These are phyloP conservation scores for Atopsyche davidsoni DNA, from an alignment of 1,140 invertebrate genomes.

Conservation along the genomic window DNA sequence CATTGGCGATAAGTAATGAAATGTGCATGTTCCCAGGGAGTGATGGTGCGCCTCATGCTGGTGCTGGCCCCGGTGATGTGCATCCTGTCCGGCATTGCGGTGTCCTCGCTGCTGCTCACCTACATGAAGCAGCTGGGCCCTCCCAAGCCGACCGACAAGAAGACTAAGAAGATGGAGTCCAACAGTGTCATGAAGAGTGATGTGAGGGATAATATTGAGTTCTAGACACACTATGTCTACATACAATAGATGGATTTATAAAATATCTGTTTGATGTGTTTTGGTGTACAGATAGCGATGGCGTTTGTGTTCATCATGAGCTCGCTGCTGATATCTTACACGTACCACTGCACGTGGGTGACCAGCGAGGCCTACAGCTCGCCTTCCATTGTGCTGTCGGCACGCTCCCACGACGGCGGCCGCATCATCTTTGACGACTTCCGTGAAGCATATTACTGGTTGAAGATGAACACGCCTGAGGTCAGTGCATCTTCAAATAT, in stretches of 20 bases:
- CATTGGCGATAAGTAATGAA: slow-evolving; percentile 3
- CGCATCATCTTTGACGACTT: slow-evolving; percentile 97
- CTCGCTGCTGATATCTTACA: slow-evolving; percentile 84
- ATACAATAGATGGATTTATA: neutral
- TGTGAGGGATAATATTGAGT: slow-evolving; percentile 50
- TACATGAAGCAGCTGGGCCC: slow-evolving; percentile 83
- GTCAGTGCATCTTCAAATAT: too few species aligned
- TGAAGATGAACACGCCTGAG: slow-evolving; percentile 93
- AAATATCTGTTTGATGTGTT: neutral
- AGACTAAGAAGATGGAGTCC: slow-evolving; percentile 68
- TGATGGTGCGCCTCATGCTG: slow-evolving; percentile 98
- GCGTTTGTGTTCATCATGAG: slow-evolving; percentile 81
- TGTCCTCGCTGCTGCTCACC: slow-evolving; percentile 80
- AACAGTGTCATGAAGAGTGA: slow-evolving; percentile 85
- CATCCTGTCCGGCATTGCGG: slow-evolving; percentile 89
- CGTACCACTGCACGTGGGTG: slow-evolving; percentile 98
- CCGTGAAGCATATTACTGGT: slow-evolving; percentile 96
- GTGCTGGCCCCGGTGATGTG: slow-evolving; percentile 98
- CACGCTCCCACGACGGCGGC: slow-evolving; percentile 86
- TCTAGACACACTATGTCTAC: neutral
- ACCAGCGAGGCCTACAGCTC: slow-evolving; percentile 98
- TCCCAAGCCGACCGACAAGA: slow-evolving; percentile 50
- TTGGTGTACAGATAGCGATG: slow-evolving; percentile 64
- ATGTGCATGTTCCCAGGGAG: slow-evolving; percentile 60
- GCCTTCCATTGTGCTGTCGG: slow-evolving; percentile 95